A percentile compares a stretch with the other conserved stretches of the same genome.
These are phyloP conservation scores for Aplochiton taeniatus DNA, from an alignment of 2,797 vertebrate genomes.

Conservation along the genomic window DNA sequence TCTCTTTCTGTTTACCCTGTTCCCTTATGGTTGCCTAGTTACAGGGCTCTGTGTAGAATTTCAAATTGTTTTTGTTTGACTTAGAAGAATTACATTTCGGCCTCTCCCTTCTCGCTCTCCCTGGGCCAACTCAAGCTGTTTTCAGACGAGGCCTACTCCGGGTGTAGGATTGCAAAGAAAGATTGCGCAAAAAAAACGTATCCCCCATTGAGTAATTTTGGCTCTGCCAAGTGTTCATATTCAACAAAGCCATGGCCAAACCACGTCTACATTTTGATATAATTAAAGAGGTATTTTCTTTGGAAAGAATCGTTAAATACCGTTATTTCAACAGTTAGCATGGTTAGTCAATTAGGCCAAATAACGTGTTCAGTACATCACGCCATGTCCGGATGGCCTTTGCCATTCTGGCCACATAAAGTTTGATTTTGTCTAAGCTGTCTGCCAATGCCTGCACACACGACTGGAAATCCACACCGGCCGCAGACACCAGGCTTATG, in stretches of 20 bases:
- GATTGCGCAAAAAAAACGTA: constrained; percentile 5
- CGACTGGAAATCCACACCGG: constrained; percentile 33
- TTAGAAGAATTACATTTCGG: constrained; percentile 48
- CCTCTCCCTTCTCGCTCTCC: constrained; percentile 22
- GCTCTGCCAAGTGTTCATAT: constrained; percentile 30
- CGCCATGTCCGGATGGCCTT: constrained; percentile 16
- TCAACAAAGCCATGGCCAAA: constrained; percentile 31
- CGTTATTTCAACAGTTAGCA: no score
- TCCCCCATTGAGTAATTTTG: constrained; percentile 46
- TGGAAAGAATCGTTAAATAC: no score
- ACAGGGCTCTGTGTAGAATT: constrained; percentile 51
- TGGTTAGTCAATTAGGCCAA: neutral
- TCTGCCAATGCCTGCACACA: constrained; percentile 6
- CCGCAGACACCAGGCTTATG: constrained; percentile 43
- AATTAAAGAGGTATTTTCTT: no score
- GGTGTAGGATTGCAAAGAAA: constrained; percentile 29
- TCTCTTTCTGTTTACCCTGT: constrained; percentile 50
- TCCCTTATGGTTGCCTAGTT: constrained; percentile 57
- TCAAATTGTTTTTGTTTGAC: constrained; percentile 50
- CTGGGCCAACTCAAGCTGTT: constrained; percentile 30
- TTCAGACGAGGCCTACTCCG: constrained; percentile 28
- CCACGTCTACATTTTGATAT: constrained; percentile 1
- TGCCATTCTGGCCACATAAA: constrained; percentile 15
- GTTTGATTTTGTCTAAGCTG: constrained; percentile 19
- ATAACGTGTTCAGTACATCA: constrained; percentile 14